Conservation (phyloP, 1,140 invertebrate species). For the Ceratitis capitata region DNA sequence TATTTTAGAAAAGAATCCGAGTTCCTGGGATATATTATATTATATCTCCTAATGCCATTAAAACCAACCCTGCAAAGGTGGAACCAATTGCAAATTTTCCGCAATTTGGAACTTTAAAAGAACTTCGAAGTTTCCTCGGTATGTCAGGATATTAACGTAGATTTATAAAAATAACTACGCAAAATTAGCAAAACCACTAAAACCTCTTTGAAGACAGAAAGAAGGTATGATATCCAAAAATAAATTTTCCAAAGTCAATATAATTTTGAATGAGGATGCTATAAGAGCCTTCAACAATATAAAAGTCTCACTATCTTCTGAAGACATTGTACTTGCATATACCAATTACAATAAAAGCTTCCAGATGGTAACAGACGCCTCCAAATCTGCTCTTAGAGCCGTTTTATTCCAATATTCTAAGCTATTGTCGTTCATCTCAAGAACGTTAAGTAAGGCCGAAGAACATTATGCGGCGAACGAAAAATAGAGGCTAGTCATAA, state of each 20-base stretch:
- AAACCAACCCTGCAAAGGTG: too few species aligned
- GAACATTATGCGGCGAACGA: too few species aligned
- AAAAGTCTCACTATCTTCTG: constrained; percentile 36
- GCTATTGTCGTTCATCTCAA: not conserved
- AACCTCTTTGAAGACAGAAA: too few species aligned
- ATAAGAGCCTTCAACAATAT: constrained; percentile 43
- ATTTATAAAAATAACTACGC: too few species aligned
- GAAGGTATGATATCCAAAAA: constrained; percentile 31
- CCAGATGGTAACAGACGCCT: not conserved
- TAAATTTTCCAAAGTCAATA: not conserved
- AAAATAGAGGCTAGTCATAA: too few species aligned
- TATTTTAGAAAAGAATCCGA: too few species aligned
- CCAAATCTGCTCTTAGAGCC: not conserved
- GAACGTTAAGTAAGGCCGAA: too few species aligned
- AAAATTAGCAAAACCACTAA: too few species aligned
- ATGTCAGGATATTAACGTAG: constrained; percentile 48
- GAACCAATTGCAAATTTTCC: too few species aligned
- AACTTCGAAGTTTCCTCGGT: constrained; percentile 48
- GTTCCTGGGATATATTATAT: too few species aligned
- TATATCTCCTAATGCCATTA: too few species aligned
- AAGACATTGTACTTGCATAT: constrained; percentile 49
- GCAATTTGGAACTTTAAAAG: constrained; percentile 26
- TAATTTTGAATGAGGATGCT: constrained; percentile 1
- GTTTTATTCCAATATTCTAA: too few species aligned
- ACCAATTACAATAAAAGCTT: constrained; percentile 54